Evolutionary conservation across 1,140 invertebrate species (phyloP).

Genomic region (Prorops nasuta): DNA sequence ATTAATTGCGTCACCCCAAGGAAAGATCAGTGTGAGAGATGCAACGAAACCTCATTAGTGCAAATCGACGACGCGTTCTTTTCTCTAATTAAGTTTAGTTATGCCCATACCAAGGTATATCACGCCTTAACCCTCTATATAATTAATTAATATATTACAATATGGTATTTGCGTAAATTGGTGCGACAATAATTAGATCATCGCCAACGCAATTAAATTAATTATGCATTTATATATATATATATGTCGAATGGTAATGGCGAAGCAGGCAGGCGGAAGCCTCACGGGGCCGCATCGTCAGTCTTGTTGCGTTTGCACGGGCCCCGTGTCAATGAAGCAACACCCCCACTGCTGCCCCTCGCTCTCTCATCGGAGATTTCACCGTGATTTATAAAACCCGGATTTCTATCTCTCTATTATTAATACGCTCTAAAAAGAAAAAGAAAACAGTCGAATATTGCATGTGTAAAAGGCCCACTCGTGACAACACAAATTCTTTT

Average conservation of each 20-base stretch:
- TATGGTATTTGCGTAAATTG: conserved; percentile 11
- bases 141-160: conserved; percentile 31
- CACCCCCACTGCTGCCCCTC: conserved; percentile 4
- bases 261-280: conserved; percentile 7
- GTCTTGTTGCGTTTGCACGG: conserved; percentile 38
- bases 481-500: conserved; percentile 25
- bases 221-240: conserved; percentile 11
- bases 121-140: conserved; percentile 31
- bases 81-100: conserved; percentile 30
- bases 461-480: conserved; percentile 26
- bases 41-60: too few relatives aligned
- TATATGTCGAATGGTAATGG: conserved; percentile 6
- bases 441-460: conserved; percentile 12
- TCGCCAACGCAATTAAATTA: conserved; percentile 23
- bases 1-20: too few relatives aligned
- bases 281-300: conserved; percentile 28
- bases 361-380: conserved; percentile 4
- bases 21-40: too few relatives aligned
- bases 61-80: background rate
- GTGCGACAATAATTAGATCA: conserved; percentile 4
- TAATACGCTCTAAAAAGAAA: too few relatives aligned
- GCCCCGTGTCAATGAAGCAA: too few relatives aligned
- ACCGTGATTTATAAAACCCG: conserved; percentile 8
- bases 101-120: conserved; percentile 32
- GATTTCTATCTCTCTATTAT: too few relatives aligned